Conservation (phyloP, 1,140 invertebrate genomes). For the Hermatobates lingyangjiaoensis region DNA sequence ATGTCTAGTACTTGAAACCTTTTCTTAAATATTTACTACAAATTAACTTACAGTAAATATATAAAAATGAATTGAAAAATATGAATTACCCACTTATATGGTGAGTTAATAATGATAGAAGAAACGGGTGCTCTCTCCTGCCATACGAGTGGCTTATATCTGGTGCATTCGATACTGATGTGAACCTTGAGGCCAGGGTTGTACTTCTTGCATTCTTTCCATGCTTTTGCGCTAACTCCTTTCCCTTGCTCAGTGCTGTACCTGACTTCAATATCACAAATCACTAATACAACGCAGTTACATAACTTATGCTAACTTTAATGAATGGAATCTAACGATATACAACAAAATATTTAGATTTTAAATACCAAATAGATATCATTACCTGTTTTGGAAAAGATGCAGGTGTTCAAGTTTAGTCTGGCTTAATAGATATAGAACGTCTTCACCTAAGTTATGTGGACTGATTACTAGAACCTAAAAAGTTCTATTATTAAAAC, state of each 20-base stretch:
- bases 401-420: constrained; percentile 48
- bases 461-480: constrained; percentile 53
- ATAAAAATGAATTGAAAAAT: too few relatives aligned
- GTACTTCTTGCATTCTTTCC: constrained; percentile 22
- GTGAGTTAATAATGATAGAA: constrained; percentile 28
- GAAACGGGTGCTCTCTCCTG: constrained; percentile 30
- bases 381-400: constrained; percentile 58
- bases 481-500: too few relatives aligned
- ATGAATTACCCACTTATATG: constrained; percentile 24
- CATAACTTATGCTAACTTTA: too few relatives aligned
- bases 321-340: too few relatives aligned
- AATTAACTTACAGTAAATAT: too few relatives aligned
- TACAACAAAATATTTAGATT: too few relatives aligned
- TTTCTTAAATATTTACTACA: too few relatives aligned
- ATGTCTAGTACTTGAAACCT: too few relatives aligned
- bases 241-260: constrained; percentile 18
- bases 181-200: constrained; percentile 26
- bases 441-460: constrained; percentile 61
- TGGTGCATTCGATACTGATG: constrained; percentile 18
- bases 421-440: constrained; percentile 44
- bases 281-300: not conserved
- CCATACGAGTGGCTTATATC: constrained; percentile 26
- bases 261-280: too few relatives aligned
- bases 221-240: constrained; percentile 20
- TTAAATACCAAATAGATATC: too few relatives aligned